Conservation (phyloP, 2,113 vertebrate genomes). For the Thomomys bottae region DNA sequence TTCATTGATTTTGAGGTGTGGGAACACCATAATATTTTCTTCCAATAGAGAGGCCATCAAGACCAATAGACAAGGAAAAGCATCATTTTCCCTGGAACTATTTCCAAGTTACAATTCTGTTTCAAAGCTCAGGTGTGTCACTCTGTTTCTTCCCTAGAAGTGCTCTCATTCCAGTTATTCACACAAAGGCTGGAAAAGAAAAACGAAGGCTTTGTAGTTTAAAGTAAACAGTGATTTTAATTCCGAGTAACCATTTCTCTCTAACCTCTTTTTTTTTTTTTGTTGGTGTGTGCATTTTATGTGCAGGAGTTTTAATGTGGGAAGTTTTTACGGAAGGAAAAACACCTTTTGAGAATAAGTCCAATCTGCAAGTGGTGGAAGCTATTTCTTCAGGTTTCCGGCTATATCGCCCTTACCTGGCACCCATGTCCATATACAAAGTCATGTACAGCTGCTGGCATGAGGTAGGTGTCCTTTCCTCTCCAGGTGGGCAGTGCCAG, state of each 20-base stretch:
- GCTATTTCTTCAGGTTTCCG: constrained; percentile 90
- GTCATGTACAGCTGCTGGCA: constrained; percentile 96
- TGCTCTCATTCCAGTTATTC: not conserved
- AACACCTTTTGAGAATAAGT: constrained; percentile 90
- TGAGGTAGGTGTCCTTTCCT: constrained; percentile 84
- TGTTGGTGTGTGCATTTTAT: not conserved
- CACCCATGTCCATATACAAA: constrained; percentile 85
- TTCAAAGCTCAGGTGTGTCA: not conserved
- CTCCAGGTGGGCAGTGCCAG: not conserved
- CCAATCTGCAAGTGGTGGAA: constrained; percentile 89
- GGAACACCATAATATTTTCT: not conserved
- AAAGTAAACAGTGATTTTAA: constrained; percentile 1
- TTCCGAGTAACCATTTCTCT: constrained; percentile 20
- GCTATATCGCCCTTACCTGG: constrained; percentile 89
- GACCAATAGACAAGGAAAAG: not conserved
- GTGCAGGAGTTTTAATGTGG: constrained; percentile 93
- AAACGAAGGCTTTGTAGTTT: not conserved
- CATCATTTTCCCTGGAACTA: not conserved
- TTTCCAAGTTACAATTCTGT: not conserved
- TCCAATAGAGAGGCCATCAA: not conserved
- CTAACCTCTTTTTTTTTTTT: not conserved
- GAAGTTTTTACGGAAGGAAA: constrained; percentile 93
- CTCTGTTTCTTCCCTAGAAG: not conserved
- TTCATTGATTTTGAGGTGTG: not conserved
- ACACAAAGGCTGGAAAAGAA: not conserved